Evolutionary conservation across 2,113 vertebrate genomes (phyloP).

Genomic region (Corythoichthys intestinalis): DNA sequence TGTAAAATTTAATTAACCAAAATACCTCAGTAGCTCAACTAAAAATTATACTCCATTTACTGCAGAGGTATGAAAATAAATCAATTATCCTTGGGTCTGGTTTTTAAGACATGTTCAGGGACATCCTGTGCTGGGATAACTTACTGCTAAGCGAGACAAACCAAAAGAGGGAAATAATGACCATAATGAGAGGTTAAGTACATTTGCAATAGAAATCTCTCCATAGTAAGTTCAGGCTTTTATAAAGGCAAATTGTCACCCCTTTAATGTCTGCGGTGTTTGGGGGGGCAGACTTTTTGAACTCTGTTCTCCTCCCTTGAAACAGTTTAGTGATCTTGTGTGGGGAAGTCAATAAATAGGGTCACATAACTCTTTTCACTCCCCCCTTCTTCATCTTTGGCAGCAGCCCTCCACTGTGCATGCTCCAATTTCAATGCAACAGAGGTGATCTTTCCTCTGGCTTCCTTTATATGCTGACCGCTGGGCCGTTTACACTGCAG

Average conservation of each 20-base stretch:
- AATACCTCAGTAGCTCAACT: background rate
- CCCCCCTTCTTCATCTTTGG: conserved; percentile 9
- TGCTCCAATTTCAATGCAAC: conserved; percentile 59
- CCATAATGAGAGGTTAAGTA: conserved; percentile 21
- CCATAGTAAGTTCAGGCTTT: conserved; percentile 25
- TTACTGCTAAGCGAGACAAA: background rate
- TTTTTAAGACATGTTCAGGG: background rate
- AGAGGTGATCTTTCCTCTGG: conserved; percentile 54
- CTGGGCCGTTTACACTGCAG: conserved; percentile 45
- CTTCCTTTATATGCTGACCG: conserved; percentile 51
- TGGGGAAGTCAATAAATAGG: conserved; percentile 54
- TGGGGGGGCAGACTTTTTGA: conserved; percentile 17
- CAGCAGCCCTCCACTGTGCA: conserved; percentile 25
- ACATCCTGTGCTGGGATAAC: background rate
- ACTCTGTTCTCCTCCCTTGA: conserved; percentile 34
- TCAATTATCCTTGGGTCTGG: background rate
- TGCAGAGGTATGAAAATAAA: background rate
- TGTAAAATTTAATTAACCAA: background rate
- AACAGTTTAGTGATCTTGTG: conserved; percentile 48
- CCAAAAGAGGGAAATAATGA: background rate
- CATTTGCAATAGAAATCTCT: conserved; percentile 24
- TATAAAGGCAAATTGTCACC: conserved; percentile 37
- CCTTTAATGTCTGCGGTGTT: conserved; percentile 28
- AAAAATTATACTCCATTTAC: background rate
- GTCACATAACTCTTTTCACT: conserved; percentile 32